phyloP scores from a whole-genome alignment of 2,888 invertebrate genomes.

The Quadroppia sp. region DNA sequence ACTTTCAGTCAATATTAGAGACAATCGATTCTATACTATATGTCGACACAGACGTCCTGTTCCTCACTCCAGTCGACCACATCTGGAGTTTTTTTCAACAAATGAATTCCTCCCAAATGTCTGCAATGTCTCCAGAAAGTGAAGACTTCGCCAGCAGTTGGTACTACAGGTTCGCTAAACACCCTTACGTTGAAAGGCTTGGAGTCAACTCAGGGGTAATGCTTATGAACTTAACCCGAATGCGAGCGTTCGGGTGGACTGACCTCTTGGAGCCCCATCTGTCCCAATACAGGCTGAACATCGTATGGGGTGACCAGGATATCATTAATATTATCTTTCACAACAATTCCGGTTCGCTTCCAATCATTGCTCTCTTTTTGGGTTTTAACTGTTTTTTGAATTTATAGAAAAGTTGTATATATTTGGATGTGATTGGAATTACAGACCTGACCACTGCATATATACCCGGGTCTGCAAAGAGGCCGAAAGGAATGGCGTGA shows the following conservation, averaged over 20 bases:
- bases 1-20: slow-evolving; percentile 64
- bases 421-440: slow-evolving; percentile 82
- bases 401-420: slow-evolving; percentile 67
- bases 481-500: slow-evolving; percentile 68
- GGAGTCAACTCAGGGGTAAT: slow-evolving; percentile 96
- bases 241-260: slow-evolving; percentile 80
- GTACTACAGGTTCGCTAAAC: slow-evolving; percentile 92
- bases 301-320: slow-evolving; percentile 98
- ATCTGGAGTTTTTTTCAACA: slow-evolving; percentile 75
- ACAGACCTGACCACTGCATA: slow-evolving; percentile 92
- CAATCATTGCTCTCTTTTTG: slow-evolving; percentile 39
- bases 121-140: slow-evolving; percentile 80
- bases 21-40: slow-evolving; percentile 81
- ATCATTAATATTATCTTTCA: slow-evolving; percentile 85
- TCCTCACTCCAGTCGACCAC: slow-evolving; percentile 73
- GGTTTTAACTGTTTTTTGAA: slow-evolving; percentile 20
- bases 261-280: slow-evolving; percentile 77
- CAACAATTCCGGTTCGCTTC: slow-evolving; percentile 65
- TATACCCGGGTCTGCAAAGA: slow-evolving; percentile 79
- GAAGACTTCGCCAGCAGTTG: slow-evolving; percentile 89
- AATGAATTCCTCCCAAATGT: slow-evolving; percentile 80
- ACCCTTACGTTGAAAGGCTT: slow-evolving; percentile 62
- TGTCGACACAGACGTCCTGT: slow-evolving; percentile 85
- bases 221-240: slow-evolving; percentile 91
- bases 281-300: slow-evolving; percentile 73